Evolutionary conservation across 2,113 vertebrate genomes (phyloP).

Genomic region (Rallus limicola): DNA sequence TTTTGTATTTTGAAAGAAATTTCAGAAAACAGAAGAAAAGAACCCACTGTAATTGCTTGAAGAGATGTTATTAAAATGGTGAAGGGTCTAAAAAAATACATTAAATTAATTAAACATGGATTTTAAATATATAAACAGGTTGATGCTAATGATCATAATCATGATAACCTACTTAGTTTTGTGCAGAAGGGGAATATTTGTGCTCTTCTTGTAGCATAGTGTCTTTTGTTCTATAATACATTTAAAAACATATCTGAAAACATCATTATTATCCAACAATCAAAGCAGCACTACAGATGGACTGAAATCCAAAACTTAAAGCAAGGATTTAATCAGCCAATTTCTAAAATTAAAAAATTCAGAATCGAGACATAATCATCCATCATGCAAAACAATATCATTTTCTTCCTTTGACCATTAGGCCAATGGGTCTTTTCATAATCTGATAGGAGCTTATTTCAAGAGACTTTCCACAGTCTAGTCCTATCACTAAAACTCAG

Average conservation of each 20-base stretch:
- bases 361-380: not conserved
- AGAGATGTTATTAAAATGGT: not conserved
- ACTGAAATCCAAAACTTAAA: not conserved
- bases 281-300: not conserved
- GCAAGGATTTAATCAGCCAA: not conserved
- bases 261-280: not conserved
- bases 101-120: not conserved
- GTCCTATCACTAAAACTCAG: not conserved
- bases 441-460: not conserved
- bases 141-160: not conserved
- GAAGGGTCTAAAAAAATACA: not conserved
- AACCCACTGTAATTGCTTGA: not conserved
- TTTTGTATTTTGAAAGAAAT: slow-evolving; percentile 19
- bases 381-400: not conserved
- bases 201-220: not conserved
- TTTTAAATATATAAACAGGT: not conserved
- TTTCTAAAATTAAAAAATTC: not conserved
- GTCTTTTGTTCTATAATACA: not conserved
- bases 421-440: not conserved
- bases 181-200: not conserved
- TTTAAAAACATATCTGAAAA: not conserved
- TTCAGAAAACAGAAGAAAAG: not conserved
- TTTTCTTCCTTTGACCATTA: not conserved
- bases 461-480: not conserved
- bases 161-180: not conserved